phyloP scores from a whole-genome alignment of 1,140 invertebrate species.

The Odontomachus brunneus region DNA sequence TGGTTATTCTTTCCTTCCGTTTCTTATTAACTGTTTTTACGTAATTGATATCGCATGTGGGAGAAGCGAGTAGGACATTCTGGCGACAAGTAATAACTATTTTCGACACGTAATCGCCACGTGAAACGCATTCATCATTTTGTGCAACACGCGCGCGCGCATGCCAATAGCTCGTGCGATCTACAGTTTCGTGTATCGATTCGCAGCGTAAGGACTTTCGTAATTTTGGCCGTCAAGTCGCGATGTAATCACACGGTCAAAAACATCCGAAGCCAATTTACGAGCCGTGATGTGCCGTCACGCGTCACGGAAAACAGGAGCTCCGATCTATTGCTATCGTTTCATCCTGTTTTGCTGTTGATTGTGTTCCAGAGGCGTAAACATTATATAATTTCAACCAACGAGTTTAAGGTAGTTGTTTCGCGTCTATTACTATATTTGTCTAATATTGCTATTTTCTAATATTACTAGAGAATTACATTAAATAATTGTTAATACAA shows the following conservation, averaged over 20 bases:
- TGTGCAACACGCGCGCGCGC: too few species aligned
- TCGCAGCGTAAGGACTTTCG: not conserved
- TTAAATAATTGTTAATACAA: too few species aligned
- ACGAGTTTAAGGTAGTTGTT: too few species aligned
- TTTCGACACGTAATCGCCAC: conserved; percentile 2
- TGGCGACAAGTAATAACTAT: not conserved
- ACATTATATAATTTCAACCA: conserved; percentile 2
- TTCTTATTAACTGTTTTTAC: not conserved
- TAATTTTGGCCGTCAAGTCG: not conserved
- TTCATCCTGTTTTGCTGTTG: not conserved
- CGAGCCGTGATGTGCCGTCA: not conserved
- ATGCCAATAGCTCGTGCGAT: not conserved
- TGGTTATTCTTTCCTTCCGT: not conserved
- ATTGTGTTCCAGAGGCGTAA: not conserved
- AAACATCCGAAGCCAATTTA: conserved; percentile 8
- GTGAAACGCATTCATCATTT: not conserved
- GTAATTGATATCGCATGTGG: conserved; percentile 4
- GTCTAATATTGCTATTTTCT: too few species aligned
- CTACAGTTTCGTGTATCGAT: not conserved
- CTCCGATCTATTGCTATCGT: not conserved
- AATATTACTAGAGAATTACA: too few species aligned
- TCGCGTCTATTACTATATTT: too few species aligned
- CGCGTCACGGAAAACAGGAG: not conserved
- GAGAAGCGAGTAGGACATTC: not conserved
- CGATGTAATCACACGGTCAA: not conserved